phyloP scores from a whole-genome alignment of 2,113 vertebrate species.

The Orientallactaga bullata region DNA sequence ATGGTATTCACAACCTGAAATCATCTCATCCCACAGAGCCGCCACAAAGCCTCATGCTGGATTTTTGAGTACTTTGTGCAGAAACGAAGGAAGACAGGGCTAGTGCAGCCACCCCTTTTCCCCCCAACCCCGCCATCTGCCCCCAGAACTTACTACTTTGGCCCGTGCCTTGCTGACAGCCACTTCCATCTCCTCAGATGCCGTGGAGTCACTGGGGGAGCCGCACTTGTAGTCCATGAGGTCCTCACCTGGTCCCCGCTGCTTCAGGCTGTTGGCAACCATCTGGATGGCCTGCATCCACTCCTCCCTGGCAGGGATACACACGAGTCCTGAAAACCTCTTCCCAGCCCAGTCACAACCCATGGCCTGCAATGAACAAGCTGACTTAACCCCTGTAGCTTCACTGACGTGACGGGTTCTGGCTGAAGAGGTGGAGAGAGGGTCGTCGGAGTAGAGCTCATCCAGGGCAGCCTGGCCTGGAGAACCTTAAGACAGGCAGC shows the following conservation, averaged over 20 bases:
- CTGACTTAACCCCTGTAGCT: background rate
- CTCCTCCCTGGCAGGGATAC: constrained; percentile 89
- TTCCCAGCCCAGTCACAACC: background rate
- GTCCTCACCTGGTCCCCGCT: constrained; percentile 88
- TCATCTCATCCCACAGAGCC: background rate
- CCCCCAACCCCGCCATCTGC: accelerated
- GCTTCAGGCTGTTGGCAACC: constrained; percentile 95
- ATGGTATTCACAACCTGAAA: too few relatives aligned
- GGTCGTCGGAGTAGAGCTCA: accelerated
- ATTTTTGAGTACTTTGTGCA: accelerated
- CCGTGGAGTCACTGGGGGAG: constrained; percentile 89
- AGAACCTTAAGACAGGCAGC: background rate
- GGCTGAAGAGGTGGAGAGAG: background rate
- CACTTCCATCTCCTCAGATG: constrained; percentile 93
- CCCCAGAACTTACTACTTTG: constrained; percentile 91
- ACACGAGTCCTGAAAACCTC: background rate
- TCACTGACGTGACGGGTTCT: too few relatives aligned
- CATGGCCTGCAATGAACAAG: background rate
- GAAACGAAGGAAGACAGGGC: background rate
- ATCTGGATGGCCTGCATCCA: constrained; percentile 96
- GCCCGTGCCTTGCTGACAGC: constrained; percentile 90
- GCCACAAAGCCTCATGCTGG: background rate
- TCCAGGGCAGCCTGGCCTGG: background rate
- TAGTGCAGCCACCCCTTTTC: accelerated
- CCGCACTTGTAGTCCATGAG: constrained; percentile 93